phyloP scores from a whole-genome alignment of 1,140 invertebrate species.

The Drosophila dunni region DNA sequence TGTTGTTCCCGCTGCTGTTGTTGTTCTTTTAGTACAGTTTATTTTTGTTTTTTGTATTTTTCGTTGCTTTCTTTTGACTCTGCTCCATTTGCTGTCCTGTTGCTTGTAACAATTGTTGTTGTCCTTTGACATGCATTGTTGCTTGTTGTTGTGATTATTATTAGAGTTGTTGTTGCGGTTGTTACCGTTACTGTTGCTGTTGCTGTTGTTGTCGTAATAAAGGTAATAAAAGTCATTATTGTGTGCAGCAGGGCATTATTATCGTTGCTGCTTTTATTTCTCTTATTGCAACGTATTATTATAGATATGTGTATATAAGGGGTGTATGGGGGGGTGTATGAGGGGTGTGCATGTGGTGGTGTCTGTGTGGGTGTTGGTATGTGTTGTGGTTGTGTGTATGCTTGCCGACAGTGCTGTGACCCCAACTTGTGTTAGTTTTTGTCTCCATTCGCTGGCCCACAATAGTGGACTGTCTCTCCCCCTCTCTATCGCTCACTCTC shows the following conservation, averaged over 20 bases:
- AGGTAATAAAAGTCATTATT: slow-evolving; percentile 82
- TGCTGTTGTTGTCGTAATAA: slow-evolving; percentile 64
- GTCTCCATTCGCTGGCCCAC: neutral
- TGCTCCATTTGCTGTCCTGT: slow-evolving; percentile 20
- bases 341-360: slow-evolving; percentile 21
- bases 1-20: neutral
- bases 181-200: slow-evolving; percentile 24
- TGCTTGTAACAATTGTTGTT: slow-evolving; percentile 19
- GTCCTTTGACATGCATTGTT: slow-evolving; percentile 31
- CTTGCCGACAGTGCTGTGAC: slow-evolving; percentile 8
- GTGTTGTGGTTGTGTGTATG: slow-evolving; percentile 18
- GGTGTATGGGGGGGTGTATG: slow-evolving; percentile 18
- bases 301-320: slow-evolving; percentile 30
- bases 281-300: slow-evolving; percentile 70
- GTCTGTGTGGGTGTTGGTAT: slow-evolving; percentile 11
- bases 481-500: slow-evolving; percentile 44
- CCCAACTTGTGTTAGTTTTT: neutral
- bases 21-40: neutral
- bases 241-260: slow-evolving; percentile 75
- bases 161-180: slow-evolving; percentile 1
- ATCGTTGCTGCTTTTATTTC: slow-evolving; percentile 58
- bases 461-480: neutral
- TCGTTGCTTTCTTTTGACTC: neutral
- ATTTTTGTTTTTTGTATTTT: slow-evolving; percentile 1
- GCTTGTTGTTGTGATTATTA: slow-evolving; percentile 37